Base-by-base conservation (phyloP, 2,888 invertebrate species). In the Loripinus fragilis region DNA sequence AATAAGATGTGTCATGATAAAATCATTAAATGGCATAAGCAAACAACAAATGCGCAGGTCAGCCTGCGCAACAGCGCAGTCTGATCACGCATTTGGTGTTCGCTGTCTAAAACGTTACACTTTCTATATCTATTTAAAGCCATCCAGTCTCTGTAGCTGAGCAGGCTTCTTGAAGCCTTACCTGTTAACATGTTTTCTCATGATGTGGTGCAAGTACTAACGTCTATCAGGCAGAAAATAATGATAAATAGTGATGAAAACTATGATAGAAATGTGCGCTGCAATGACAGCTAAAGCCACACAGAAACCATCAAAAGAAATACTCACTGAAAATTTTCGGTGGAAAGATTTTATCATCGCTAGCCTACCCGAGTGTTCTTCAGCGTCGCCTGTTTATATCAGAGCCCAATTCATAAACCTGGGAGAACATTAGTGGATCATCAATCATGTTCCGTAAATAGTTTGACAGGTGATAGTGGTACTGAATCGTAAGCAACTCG, bases 231-330 rank as follows among this genome's bases (percentile, higher is more conserved):
- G 60, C 60, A 60, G 60, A 60, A 60, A 60, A 60, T 60, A 33
- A 60, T 60, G 60, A 60, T 60, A 60, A 52, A 52, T 60, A 25
- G 25, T 60, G 60, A 60, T 60, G 60, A 60, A 60, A 60, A 60
- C 2, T 33, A 60, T 60, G 60, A 60, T 60, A 60, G 52, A 60
- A 60, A 60, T 23, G 60, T 33, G 60, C 15, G 33, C 12, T 33
- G 28, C 12, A 60, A 30, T 60, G 60, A 60, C 60, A 33, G 33
- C 17, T 7, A 60, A 60, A 60, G 60, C 60, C 60, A 60, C 60
- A 60, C 60, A 60, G 60, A 60, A 20, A 33, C 60, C 60, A 60
- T 60, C 60, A 60, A 60, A n/a, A 60, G 60, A 8, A 60, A 60
- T 28, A 17, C 12, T 60, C 10, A 60, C 60, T 33, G 60, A 60